phyloP scores from a whole-genome alignment of 2,888 invertebrate species.

The Amitus sp. region DNA sequence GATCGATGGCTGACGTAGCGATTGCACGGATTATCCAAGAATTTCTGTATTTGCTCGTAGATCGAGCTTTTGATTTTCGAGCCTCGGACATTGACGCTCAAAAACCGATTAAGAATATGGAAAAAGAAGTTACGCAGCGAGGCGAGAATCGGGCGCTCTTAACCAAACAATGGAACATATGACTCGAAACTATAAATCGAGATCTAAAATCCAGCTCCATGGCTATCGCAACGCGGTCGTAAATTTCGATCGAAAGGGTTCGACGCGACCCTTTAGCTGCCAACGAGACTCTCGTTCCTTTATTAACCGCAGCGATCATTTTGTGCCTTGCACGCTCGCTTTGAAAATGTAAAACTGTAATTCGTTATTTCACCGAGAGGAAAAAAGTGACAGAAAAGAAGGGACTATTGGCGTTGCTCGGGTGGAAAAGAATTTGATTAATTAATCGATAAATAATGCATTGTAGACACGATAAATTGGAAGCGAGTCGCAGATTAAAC shows the following conservation, averaged over 20 bases:
- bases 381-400: no score
- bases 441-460: conserved; percentile 2
- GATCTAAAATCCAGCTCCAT: conserved; percentile 34
- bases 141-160: no score
- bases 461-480: neutral
- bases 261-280: conserved; percentile 45
- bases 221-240: conserved; percentile 40
- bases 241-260: conserved; percentile 54
- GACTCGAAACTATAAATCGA: conserved; percentile 12
- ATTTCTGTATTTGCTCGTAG: conserved; percentile 27
- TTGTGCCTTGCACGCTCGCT: no score
- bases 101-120: no score
- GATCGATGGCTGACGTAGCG: conserved; percentile 52
- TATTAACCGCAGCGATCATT: conserved; percentile 13
- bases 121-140: no score
- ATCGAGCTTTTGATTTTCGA: no score
- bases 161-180: neutral
- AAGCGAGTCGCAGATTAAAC: neutral
- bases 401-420: no score
- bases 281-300: conserved; percentile 18
- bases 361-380: no score
- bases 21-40: conserved; percentile 36
- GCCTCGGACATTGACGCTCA: no score
- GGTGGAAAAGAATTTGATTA: neutral
- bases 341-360: no score